phyloP scores from a whole-genome alignment of 2,113 vertebrate genomes.

The Cinclus mexicanus region DNA sequence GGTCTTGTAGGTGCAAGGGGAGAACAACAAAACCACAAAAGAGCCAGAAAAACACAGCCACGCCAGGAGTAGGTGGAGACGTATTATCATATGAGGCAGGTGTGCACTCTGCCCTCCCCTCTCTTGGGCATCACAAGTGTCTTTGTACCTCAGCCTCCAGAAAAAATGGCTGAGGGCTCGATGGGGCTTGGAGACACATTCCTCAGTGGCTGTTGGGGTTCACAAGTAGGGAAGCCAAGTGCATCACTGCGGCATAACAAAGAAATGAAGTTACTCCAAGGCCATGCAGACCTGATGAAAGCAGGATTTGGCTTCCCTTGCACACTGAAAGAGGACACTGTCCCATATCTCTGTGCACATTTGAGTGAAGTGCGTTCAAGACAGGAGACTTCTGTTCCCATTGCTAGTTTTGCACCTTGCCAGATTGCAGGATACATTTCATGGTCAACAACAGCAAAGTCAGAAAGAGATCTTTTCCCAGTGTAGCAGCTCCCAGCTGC shows the following conservation, averaged over 20 bases:
- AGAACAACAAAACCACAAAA: constrained; percentile 45
- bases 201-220: not conserved
- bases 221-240: not conserved
- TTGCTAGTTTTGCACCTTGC: not conserved
- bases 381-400: not conserved
- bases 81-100: not conserved
- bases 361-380: not conserved
- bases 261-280: not conserved
- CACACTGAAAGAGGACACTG: not conserved
- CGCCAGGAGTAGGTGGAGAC: constrained; percentile 28
- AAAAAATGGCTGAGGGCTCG: not conserved
- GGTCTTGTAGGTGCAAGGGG: not conserved
- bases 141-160: not conserved
- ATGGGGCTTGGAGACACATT: not conserved
- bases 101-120: not conserved
- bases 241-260: not conserved
- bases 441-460: not conserved
- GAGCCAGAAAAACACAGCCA: constrained; percentile 25
- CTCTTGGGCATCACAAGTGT: not conserved
- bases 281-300: not conserved
- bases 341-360: not conserved
- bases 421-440: not conserved
- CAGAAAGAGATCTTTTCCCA: not conserved
- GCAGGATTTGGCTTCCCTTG: not conserved
- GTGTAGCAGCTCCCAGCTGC: not conserved